These are phyloP conservation scores for Lasioglossum vierecki DNA, from an alignment of 2,888 invertebrate species.

Conservation along the genomic window DNA sequence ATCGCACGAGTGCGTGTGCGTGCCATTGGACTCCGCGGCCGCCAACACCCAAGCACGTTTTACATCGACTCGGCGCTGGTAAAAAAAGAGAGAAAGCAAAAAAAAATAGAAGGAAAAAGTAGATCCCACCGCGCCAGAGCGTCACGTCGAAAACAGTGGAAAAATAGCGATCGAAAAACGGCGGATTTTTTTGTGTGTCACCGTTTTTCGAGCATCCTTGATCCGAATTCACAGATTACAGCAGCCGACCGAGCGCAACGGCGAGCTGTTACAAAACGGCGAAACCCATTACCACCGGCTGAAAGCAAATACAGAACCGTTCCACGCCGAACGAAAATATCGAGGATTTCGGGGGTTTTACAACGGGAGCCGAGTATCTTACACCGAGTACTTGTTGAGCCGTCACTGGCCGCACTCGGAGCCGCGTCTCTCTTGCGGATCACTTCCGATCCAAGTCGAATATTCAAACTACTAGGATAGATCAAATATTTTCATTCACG, in stretches of 20 bases:
- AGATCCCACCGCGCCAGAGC: background rate
- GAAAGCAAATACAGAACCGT: slow-evolving; percentile 7
- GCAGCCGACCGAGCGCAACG: background rate
- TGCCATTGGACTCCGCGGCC: slow-evolving; percentile 43
- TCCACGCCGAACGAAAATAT: background rate
- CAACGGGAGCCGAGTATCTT: background rate
- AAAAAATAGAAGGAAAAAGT: background rate
- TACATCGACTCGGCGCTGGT: slow-evolving; percentile 27
- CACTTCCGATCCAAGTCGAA: background rate
- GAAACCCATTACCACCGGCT: slow-evolving; percentile 15
- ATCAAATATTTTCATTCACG: background rate
- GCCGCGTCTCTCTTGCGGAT: background rate
- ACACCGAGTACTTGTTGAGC: slow-evolving; percentile 1
- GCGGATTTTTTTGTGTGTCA: slow-evolving; percentile 24
- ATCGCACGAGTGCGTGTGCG: slow-evolving; percentile 33
- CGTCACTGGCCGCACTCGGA: background rate
- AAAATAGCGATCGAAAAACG: slow-evolving; percentile 7
- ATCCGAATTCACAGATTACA: slow-evolving; percentile 26
- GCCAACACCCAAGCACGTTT: slow-evolving; percentile 36
- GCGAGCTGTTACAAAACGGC: slow-evolving; percentile 14
- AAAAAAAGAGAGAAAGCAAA: background rate
- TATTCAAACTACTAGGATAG: background rate
- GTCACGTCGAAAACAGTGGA: background rate
- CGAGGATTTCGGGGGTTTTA: slow-evolving; percentile 10
- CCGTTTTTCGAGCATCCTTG: slow-evolving; percentile 6